Percentiles rank a stretch among this genome's conserved stretches.
Conservation (phyloP, 2,797 vertebrate species). For the Chiloscyllium punctatum region DNA sequence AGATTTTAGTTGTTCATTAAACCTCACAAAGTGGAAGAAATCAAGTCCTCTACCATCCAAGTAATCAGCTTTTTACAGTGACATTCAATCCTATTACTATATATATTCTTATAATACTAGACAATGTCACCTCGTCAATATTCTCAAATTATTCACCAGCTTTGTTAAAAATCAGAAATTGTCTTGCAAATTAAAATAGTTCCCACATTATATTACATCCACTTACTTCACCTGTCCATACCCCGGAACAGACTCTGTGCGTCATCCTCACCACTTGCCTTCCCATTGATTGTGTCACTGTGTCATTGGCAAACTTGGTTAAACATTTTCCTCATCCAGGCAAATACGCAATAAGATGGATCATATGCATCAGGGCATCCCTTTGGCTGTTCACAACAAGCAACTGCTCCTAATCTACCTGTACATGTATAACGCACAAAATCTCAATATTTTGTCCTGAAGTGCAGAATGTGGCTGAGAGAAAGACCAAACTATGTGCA, state of each 20-base stretch:
- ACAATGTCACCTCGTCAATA: background rate
- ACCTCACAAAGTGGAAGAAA: background rate
- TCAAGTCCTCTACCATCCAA: background rate
- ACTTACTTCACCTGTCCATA: too few relatives aligned
- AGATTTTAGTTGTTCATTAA: background rate
- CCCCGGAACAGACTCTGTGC: too few relatives aligned
- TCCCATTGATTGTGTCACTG: too few relatives aligned
- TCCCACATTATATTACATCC: too few relatives aligned
- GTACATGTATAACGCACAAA: too few relatives aligned
- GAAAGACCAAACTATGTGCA: background rate
- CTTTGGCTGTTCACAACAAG: too few relatives aligned
- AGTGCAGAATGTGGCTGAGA: background rate
- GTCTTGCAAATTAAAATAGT: background rate
- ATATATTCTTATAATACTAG: background rate
- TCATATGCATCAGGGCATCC: too few relatives aligned
- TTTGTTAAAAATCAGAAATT: background rate
- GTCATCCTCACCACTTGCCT: too few relatives aligned
- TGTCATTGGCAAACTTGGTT: too few relatives aligned
- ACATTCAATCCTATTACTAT: background rate
- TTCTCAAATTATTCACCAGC: background rate
- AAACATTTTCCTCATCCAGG: too few relatives aligned
- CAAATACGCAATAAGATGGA: too few relatives aligned
- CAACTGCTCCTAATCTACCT: too few relatives aligned
- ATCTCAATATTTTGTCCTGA: background rate
- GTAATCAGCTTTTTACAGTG: background rate